A percentile compares a stretch with the other conserved stretches of the same genome.
These are phyloP conservation scores for Himalopsyche anomala DNA, from an alignment of 2,888 invertebrate genomes.

Conservation along the genomic window DNA sequence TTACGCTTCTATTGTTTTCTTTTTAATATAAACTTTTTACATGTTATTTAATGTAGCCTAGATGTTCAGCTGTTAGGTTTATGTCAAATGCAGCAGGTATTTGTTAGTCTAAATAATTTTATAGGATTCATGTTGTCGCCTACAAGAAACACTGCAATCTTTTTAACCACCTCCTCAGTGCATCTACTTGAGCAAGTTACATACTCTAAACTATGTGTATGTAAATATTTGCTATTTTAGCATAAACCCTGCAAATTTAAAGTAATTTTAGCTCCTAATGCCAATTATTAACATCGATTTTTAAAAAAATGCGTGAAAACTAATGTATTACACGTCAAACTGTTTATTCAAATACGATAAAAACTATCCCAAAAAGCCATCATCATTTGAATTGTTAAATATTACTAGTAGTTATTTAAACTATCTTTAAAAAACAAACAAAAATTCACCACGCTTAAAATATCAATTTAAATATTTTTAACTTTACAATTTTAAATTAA, in stretches of 20 bases:
- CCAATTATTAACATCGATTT: constrained; percentile 47
- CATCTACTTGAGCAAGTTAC: constrained; percentile 44
- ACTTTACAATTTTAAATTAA: too few relatives aligned
- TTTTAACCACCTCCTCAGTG: not conserved
- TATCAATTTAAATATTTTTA: too few relatives aligned
- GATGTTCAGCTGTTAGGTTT: constrained; percentile 4
- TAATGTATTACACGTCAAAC: not conserved
- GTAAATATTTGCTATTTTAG: constrained; percentile 47
- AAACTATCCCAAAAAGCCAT: too few relatives aligned
- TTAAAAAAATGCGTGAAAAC: not conserved
- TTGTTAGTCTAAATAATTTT: constrained; percentile 1
- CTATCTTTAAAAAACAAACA: too few relatives aligned
- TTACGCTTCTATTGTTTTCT: not conserved
- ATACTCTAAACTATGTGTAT: constrained; percentile 41
- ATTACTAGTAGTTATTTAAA: too few relatives aligned
- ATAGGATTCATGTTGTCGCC: constrained; percentile 37
- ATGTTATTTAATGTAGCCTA: not conserved
- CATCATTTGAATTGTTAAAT: too few relatives aligned
- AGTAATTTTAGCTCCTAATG: constrained; percentile 59
- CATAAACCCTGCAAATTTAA: constrained; percentile 60
- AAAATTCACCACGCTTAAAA: not conserved
- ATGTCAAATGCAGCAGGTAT: constrained; percentile 1
- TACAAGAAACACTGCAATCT: constrained; percentile 32
- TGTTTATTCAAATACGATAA: not conserved
- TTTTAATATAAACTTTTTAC: not conserved